A percentile compares a stretch with the other conserved stretches of the same genome.
Conservation (phyloP, 1,140 invertebrate species). For the Bombus affinis region DNA sequence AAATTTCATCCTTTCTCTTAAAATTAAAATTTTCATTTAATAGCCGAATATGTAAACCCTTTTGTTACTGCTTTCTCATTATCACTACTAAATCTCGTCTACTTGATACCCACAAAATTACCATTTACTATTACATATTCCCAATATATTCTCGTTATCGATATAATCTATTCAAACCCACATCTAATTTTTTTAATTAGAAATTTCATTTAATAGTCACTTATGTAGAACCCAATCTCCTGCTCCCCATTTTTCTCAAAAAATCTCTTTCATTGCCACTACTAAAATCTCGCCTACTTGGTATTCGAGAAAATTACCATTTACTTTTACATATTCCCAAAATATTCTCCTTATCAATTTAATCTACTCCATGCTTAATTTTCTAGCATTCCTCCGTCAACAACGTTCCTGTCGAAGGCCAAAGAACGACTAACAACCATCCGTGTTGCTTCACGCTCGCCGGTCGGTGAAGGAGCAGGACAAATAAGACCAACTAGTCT, state of each 20-base stretch:
- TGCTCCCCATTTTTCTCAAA: background rate
- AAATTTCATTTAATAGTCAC: no score
- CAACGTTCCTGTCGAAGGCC: background rate
- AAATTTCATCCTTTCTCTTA: no score
- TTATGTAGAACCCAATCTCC: no score
- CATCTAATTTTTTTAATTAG: background rate
- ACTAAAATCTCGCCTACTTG: background rate
- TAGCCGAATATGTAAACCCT: no score
- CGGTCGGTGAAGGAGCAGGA: constrained; percentile 1
- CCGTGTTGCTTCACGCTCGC: background rate
- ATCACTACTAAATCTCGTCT: background rate
- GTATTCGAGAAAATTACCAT: background rate
- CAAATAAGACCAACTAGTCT: background rate
- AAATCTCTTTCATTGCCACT: background rate
- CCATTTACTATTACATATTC: background rate
- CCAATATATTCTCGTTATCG: background rate
- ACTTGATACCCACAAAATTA: background rate
- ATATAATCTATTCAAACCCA: background rate
- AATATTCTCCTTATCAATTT: background rate
- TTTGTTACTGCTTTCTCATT: background rate
- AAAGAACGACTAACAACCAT: constrained; percentile 7
- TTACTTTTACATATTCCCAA: background rate
- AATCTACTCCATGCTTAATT: background rate
- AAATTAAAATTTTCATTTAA: no score
- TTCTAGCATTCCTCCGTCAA: background rate